Percentiles rank a stretch among this genome's conserved stretches.
These are phyloP conservation scores for Pogonophryne albipinna DNA, from an alignment of 2,797 vertebrate species.

Conservation along the genomic window DNA sequence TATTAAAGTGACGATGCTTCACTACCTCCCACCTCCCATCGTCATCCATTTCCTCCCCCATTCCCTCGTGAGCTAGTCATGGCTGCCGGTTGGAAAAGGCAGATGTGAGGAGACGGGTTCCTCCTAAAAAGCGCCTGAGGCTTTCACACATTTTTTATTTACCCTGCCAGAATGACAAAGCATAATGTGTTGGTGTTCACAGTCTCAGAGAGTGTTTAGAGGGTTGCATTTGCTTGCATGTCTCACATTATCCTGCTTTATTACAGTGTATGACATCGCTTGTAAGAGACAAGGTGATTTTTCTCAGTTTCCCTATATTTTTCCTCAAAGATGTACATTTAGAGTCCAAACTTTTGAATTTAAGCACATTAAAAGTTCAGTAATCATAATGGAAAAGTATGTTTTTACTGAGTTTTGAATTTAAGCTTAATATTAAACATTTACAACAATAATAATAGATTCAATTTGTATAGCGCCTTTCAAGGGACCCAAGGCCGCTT, in stretches of 20 bases:
- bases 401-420: too few species aligned
- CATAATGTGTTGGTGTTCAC: background rate
- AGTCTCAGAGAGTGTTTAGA: background rate
- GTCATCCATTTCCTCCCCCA: slow-evolving; percentile 34
- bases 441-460: too few species aligned
- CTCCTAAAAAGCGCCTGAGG: slow-evolving; percentile 24
- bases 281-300: too few species aligned
- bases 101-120: slow-evolving; percentile 36
- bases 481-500: too few species aligned
- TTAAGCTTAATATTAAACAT: too few species aligned
- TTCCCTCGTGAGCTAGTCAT: slow-evolving; percentile 20
- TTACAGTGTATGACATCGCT: background rate
- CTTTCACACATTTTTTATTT: background rate
- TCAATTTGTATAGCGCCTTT: too few species aligned
- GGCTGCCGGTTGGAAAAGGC: slow-evolving; percentile 27
- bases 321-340: too few species aligned
- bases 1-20: slow-evolving; percentile 27
- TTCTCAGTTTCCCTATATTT: too few species aligned
- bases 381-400: too few species aligned
- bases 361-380: too few species aligned
- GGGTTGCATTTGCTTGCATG: background rate
- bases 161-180: slow-evolving; percentile 25
- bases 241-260: background rate
- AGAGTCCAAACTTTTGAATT: too few species aligned
- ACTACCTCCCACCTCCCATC: slow-evolving; percentile 18